Base-by-base conservation (phyloP, 2,113 vertebrate genomes). In the Corvus moneduloides region DNA sequence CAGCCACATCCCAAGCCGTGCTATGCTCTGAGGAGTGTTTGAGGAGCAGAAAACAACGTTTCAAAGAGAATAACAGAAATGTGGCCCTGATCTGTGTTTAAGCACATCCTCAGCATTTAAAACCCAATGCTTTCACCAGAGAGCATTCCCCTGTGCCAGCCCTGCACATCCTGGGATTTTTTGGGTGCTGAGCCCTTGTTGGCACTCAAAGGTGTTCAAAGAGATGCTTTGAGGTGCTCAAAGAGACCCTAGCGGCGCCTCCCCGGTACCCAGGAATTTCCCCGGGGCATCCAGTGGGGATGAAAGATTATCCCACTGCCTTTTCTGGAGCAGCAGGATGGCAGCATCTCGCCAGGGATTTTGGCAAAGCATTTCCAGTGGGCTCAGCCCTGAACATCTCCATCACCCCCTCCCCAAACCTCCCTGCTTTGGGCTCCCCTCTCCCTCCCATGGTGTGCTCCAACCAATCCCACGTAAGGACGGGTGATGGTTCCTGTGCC, bases 11-110 rank as follows among this genome's bases (percentile, higher is more conserved):
- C 48, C 58, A 10, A 16, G 35, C 15, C 0, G 1, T 14, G 43
- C n/a, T 8, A 0, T 2, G 2, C 56, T 62, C 56, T 4, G 28
- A 27, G 3, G 4, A 4, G 20, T 7, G 9, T 12, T 49, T 1
- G 9, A 32, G 62, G 48, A 68, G 63, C 76, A 63, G 77, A 68
- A 89, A 93, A 87, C 0, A 7, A 16, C 2, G 1, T 46, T 83
- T 62, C 49, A 19, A 32, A 80, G 10, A 15, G 22, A 49, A 9
- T 37, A 43, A 54, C 24, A 52, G 58, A 83, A 83, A 75, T 27
- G 23, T 39, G 76, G 13, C 67, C 48, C 49, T 11, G 11, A 5
- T 44, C 39, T 79, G 56, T 9, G 66, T 51, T 39, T 8, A 11
- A 56, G 75, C 33, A 33, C 13, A 35, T 17, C 24, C 48, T 39